phyloP scores from a whole-genome alignment of 2,113 vertebrate species.

The Corydoras sp. region DNA sequence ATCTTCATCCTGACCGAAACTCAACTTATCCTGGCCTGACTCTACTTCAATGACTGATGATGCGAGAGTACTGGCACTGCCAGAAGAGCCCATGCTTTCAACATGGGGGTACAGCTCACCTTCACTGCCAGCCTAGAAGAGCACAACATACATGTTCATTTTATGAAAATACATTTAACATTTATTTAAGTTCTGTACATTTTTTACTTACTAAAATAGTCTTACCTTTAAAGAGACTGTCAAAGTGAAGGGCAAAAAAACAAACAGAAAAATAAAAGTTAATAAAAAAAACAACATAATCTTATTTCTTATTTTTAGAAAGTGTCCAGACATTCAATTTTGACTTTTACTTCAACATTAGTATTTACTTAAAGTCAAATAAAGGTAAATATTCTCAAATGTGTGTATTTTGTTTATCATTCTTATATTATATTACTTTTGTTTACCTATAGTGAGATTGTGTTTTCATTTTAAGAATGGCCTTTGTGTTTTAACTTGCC shows the following conservation, averaged over 20 bases:
- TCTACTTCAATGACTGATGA: constrained; percentile 66
- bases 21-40: constrained; percentile 19
- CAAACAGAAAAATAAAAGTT: neutral
- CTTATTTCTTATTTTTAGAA: no score
- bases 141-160: neutral
- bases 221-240: constrained; percentile 57
- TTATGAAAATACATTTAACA: no score
- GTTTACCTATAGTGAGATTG: no score
- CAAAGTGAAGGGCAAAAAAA: constrained; percentile 3
- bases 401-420: no score
- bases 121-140: constrained; percentile 69
- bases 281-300: no score
- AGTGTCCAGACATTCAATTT: no score
- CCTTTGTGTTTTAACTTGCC: no score
- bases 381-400: no score
- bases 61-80: constrained; percentile 57
- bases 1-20: constrained; percentile 46
- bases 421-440: no score
- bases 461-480: no score
- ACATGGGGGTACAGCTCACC: constrained; percentile 60
- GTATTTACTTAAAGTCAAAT: no score
- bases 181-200: neutral
- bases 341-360: no score
- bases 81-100: constrained; percentile 47
- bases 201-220: neutral